phyloP scores from a whole-genome alignment of 1,140 invertebrate genomes.

The Drosophila lini region DNA sequence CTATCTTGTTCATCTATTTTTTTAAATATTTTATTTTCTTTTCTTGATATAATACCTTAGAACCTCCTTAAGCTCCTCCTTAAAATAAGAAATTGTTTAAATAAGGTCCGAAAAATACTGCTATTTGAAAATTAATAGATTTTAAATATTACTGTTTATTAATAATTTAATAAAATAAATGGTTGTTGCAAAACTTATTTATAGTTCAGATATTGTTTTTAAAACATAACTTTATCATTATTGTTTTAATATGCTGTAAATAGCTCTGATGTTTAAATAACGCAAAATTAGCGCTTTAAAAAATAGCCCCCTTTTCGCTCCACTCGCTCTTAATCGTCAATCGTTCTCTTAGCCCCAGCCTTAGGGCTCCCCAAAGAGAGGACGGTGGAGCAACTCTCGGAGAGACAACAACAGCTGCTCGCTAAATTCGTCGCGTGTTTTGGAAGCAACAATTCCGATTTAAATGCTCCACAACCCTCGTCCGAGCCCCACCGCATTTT shows the following conservation, averaged over 20 bases:
- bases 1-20: background rate
- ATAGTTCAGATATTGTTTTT: background rate
- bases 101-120: no score
- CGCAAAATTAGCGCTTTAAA: conserved; percentile 8
- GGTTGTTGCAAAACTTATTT: background rate
- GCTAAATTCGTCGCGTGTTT: conserved; percentile 54
- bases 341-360: conserved; percentile 1
- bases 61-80: no score
- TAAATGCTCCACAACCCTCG: conserved; percentile 51
- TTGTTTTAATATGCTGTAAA: background rate
- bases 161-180: background rate
- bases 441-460: conserved; percentile 73
- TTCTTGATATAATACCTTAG: no score
- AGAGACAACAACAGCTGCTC: conserved; percentile 49
- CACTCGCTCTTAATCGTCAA: background rate
- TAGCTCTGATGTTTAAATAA: background rate
- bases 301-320: background rate
- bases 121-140: background rate
- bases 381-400: conserved; percentile 18
- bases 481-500: conserved; percentile 35
- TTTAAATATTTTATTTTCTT: background rate
- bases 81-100: no score
- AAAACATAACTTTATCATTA: background rate
- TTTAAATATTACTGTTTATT: background rate
- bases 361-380: conserved; percentile 9